Conservation (phyloP, 2,888 invertebrate species). For the Chironomus riparius region DNA sequence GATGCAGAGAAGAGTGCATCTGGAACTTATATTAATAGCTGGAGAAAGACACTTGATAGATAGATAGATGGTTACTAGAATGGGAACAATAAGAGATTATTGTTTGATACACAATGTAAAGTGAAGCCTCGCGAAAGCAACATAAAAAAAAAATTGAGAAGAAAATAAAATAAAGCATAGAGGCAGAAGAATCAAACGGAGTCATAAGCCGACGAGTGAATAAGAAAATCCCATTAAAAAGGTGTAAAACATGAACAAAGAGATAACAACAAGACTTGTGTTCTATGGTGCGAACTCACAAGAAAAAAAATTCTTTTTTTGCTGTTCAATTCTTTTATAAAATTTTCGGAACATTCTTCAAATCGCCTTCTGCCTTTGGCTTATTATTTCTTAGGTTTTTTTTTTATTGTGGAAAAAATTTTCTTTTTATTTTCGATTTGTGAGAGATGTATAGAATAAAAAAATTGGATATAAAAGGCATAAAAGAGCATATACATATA, state of each 20-base stretch:
- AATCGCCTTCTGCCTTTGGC: background rate
- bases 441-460: background rate
- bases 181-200: background rate
- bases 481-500: background rate
- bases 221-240: slow-evolving; percentile 25
- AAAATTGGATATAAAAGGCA: background rate
- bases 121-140: background rate
- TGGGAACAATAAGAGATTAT: background rate
- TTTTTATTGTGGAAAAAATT: background rate
- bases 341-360: background rate
- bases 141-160: no score
- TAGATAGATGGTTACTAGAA: background rate
- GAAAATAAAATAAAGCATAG: background rate
- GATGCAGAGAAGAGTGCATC: background rate
- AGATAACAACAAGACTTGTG: background rate
- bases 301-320: background rate
- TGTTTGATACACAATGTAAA: background rate
- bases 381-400: background rate
- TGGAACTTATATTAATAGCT: background rate
- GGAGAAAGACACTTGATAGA: background rate
- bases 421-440: background rate
- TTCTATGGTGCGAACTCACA: slow-evolving; percentile 19
- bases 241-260: slow-evolving; percentile 26
- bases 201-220: background rate
- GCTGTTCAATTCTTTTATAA: background rate